Percentiles rank a stretch among this genome's conserved stretches.
Evolutionary conservation across 2,113 vertebrate species (phyloP).

Genomic region (Acrocephalus arundinaceus): DNA sequence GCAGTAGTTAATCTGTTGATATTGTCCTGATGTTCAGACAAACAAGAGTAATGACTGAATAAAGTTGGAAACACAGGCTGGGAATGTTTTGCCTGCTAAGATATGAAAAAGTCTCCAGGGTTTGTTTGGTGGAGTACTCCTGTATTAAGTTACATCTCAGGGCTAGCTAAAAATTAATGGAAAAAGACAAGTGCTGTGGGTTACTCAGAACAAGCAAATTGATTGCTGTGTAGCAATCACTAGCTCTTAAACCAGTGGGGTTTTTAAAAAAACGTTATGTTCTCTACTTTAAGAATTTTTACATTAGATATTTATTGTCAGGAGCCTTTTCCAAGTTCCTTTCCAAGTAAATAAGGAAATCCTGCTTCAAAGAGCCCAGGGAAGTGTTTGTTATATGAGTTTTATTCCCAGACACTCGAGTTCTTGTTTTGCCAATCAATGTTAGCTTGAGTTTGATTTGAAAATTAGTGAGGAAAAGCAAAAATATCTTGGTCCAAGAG

Average conservation of each 20-base stretch:
- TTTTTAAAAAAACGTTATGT: not conserved
- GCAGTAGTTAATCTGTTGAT: not conserved
- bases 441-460: not conserved
- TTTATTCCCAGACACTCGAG: not conserved
- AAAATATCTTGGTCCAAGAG: not conserved
- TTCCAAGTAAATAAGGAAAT: constrained; percentile 61
- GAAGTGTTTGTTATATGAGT: not conserved
- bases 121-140: not conserved
- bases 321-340: not conserved
- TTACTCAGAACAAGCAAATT: not conserved
- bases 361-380: constrained; percentile 18
- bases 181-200: not conserved
- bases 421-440: not conserved
- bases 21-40: not conserved
- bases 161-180: not conserved
- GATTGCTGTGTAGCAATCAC: not conserved
- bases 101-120: not conserved
- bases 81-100: not conserved
- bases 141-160: not conserved
- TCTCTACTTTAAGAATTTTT: not conserved
- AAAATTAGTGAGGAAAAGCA: not conserved
- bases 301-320: not conserved
- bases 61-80: not conserved
- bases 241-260: not conserved
- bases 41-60: not conserved